Base-by-base conservation (phyloP, 2,113 vertebrate genomes). In the Sterrhoptilus dennistouni region DNA sequence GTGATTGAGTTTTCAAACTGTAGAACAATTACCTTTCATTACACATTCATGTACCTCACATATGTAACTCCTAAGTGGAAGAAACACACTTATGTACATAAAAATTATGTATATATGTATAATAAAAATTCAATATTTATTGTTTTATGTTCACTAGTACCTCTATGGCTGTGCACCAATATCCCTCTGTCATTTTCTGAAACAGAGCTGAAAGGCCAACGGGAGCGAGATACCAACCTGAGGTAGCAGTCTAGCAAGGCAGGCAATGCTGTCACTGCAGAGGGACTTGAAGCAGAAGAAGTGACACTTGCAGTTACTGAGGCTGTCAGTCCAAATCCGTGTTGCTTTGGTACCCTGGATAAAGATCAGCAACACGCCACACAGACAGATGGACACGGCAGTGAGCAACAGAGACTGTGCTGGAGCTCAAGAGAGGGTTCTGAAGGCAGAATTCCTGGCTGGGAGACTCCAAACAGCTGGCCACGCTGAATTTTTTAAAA, bases 391-490 rank as follows among this genome's bases (percentile, higher is more conserved):
- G 70, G 92, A 87, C 87, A 63, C 47, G 20, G 49, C 5, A 78
- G 66, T 64, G 93, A 96, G 87, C 74, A 59, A 6, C 57, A 53
- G 69, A 60, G 49, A 14, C 78, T 0, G 0, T 53, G 77, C 36
- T 2, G 16, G 74, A 89, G 83, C 80, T n/a, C 78, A 33, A 42
- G 89, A 71, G 81, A 45, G 77, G 70, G 8, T 65, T 69, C 87
- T 59, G 50, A 23, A 76, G 74, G 93, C 84, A 89, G 70, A 12
- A 1, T 68, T 83, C 70, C 78, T 79, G 38, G 49, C 59, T 90
- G 75, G 56, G 60, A 90, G 76, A 36, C 18, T 88, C 78, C 75
- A 85, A 83, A 91, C 94, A 96, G 91, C 95, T 95, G 96, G 63
- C 47, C 70, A 59, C n/a, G 14, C 87, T 88, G 66, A 79, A 71